Evolutionary conservation across 2,113 vertebrate genomes (phyloP).

Genomic region (Austrofundulus limnaeus): DNA sequence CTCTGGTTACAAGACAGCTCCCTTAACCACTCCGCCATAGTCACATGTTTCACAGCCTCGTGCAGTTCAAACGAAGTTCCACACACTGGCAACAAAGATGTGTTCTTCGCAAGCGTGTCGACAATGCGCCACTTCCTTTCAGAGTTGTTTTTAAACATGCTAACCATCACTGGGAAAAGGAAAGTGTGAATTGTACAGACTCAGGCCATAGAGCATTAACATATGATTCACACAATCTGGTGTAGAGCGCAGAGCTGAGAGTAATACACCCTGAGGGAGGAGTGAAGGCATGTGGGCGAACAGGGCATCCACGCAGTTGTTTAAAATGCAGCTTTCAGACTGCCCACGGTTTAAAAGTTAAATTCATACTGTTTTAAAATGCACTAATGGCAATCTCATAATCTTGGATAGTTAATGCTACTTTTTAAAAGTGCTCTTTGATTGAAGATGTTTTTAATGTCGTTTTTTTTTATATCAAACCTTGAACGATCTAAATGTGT

Average conservation of each 20-base stretch:
- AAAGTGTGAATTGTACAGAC: conserved; percentile 44
- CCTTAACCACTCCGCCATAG: too few relatives aligned
- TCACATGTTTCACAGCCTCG: too few relatives aligned
- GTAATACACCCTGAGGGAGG: conserved; percentile 25
- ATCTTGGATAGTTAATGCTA: neutral
- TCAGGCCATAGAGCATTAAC: conserved; percentile 17
- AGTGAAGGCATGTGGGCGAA: conserved; percentile 42
- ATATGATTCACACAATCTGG: conserved; percentile 62
- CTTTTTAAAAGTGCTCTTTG: neutral
- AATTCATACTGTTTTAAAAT: neutral
- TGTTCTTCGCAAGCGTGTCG: neutral
- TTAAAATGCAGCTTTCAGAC: conserved; percentile 14
- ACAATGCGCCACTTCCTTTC: conserved; percentile 34
- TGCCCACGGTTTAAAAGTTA: conserved; percentile 1
- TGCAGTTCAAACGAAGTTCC: neutral
- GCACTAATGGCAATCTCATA: conserved; percentile 4
- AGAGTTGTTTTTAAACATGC: conserved; percentile 35
- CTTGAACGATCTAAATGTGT: too few relatives aligned
- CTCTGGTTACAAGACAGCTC: too few relatives aligned
- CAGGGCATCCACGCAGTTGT: conserved; percentile 21
- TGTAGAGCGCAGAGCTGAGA: conserved; percentile 11
- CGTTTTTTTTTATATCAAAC: too few relatives aligned
- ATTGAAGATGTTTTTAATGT: neutral
- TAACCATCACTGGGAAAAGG: conserved; percentile 35
- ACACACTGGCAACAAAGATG: neutral